Evolutionary conservation across 2,888 invertebrate species (phyloP).

Genomic region (Pelosia muscerda): DNA sequence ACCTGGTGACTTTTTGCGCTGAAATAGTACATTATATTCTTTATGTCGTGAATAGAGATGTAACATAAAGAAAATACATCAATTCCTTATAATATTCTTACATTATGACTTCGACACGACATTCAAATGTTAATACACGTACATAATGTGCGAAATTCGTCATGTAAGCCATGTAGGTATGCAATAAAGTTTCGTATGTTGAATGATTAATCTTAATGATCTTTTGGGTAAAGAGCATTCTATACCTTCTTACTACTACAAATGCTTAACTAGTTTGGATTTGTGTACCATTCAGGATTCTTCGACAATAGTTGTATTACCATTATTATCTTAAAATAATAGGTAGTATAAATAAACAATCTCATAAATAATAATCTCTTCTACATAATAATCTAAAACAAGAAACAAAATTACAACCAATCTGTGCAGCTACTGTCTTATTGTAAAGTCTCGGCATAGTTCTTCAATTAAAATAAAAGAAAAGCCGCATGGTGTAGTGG

Average conservation of each 20-base stretch:
- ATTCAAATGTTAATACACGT: slow-evolving; percentile 2
- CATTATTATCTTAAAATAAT: too few relatives aligned
- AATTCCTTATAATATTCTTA: slow-evolving; percentile 4
- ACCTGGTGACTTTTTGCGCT: background rate
- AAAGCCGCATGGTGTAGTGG: slow-evolving; percentile 3
- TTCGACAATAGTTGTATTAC: too few relatives aligned
- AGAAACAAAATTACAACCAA: background rate
- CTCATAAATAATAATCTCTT: too few relatives aligned
- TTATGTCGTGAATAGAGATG: slow-evolving; percentile 5
- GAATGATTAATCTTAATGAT: background rate
- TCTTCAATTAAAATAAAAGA: slow-evolving; percentile 13
- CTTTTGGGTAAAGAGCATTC: background rate
- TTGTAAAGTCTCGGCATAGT: background rate
- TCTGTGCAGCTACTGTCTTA: background rate
- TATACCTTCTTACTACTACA: background rate
- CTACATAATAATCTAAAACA: background rate
- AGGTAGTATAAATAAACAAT: too few relatives aligned
- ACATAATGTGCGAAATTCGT: slow-evolving; percentile 8
- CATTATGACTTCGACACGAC: slow-evolving; percentile 5
- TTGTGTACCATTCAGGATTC: background rate
- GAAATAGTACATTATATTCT: background rate
- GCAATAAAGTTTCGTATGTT: background rate
- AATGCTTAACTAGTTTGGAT: background rate
- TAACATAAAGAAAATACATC: slow-evolving; percentile 8
- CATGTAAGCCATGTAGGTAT: background rate